phyloP scores from a whole-genome alignment of 2,888 invertebrate species.

The Apodemia duryi region DNA sequence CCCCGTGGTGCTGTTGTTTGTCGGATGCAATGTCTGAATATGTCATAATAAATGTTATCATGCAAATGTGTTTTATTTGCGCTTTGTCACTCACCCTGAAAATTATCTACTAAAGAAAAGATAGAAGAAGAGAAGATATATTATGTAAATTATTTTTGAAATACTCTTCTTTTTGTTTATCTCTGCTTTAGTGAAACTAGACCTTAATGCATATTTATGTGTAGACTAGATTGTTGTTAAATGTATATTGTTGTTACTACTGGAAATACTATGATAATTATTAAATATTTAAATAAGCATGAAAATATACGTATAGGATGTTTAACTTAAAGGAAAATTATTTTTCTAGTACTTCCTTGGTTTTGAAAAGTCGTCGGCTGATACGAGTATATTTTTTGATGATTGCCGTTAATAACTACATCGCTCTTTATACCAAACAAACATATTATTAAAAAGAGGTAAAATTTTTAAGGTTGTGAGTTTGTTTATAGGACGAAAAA shows the following conservation, averaged over 20 bases:
- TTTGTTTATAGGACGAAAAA: no score
- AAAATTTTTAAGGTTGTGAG: no score
- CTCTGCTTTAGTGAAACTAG: background rate
- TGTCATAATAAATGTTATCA: conserved; percentile 68
- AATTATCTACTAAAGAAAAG: background rate
- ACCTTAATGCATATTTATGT: background rate
- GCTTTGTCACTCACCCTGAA: conserved; percentile 42
- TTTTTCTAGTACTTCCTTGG: no score
- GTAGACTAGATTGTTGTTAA: conserved; percentile 1
- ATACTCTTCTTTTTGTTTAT: background rate
- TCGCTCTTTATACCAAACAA: no score
- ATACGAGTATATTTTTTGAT: no score
- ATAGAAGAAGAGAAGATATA: background rate
- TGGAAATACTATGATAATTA: background rate
- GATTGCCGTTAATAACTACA: no score
- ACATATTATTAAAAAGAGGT: no score
- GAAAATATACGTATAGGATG: no score
- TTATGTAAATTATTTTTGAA: background rate
- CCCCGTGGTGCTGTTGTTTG: conserved; percentile 16
- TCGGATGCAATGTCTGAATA: conserved; percentile 41
- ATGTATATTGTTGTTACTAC: background rate
- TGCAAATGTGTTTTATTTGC: conserved; percentile 71
- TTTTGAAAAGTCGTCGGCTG: no score
- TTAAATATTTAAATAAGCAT: no score
- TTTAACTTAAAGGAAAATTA: no score